Base-by-base conservation (phyloP, 2,888 invertebrate genomes). In the Sepiola atlantica region DNA sequence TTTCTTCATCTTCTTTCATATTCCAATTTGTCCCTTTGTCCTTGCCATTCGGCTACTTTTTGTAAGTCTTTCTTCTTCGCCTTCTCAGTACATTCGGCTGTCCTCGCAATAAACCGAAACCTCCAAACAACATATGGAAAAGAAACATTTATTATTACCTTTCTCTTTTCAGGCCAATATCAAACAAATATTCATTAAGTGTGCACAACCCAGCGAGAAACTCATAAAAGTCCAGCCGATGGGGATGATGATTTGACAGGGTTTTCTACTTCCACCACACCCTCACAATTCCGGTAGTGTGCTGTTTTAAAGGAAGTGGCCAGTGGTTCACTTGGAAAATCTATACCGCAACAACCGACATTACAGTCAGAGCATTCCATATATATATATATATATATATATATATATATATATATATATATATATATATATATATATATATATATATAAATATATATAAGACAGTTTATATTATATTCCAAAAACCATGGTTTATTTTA, bases 181-280 rank as follows among this genome's bases (percentile, higher is more conserved):
- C 16, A 77, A 77, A n/a, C n/a, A 77, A 77, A 77, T 77, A 77
- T 77, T 77, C n/a, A 77, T 77, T n/a, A 77, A n/a, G n/a, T n/a
- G n/a, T 32, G 77, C 77, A 77, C n/a, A n/a, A 12, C n/a, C 77
- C 77, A 77, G 16, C 77, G 32, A 77, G 77, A 77, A 77, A 14
- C n/a, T 77, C 14, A 77, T 77, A 77, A 77, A 77, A 77, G n/a
- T n/a, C n/a, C n/a, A n/a, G n/a, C n/a, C n/a, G n/a, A n/a, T n/a
- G n/a, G n/a, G n/a, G n/a, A n/a, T n/a, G n/a, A n/a, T n/a, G n/a
- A n/a, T n/a, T n/a, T n/a, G n/a, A n/a, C n/a, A n/a, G n/a, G n/a
- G n/a, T n/a, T n/a, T n/a, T n/a, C n/a, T n/a, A n/a, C n/a, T n/a
- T n/a, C n/a, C n/a, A n/a, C n/a, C n/a, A n/a, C n/a, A n/a, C n/a